Evolutionary conservation across 2,797 vertebrate genomes (phyloP).

Genomic region (Sus cebifrons): DNA sequence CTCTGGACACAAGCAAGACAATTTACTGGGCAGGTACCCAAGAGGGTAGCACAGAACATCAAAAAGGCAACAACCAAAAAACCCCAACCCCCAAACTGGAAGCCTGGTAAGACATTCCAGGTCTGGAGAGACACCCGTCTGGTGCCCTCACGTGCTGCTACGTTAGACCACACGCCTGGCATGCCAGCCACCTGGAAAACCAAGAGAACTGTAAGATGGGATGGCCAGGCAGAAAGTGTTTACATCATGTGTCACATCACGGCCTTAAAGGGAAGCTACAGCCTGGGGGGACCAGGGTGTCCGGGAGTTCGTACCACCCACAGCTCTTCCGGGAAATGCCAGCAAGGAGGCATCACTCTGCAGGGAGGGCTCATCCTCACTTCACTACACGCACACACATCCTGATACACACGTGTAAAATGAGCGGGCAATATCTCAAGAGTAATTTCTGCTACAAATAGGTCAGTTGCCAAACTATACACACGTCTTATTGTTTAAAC

Average conservation of each 20-base stretch:
- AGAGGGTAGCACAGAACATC: too few relatives aligned
- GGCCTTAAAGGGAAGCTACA: too few relatives aligned
- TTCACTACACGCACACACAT: background rate
- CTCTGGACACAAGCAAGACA: background rate
- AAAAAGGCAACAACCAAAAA: too few relatives aligned
- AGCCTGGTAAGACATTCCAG: too few relatives aligned
- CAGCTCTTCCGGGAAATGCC: background rate
- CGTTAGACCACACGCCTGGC: fast-evolving
- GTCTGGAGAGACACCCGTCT: fast-evolving
- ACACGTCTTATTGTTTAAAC: background rate
- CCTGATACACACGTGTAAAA: background rate
- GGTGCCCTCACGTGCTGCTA: fast-evolving
- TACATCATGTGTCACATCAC: fast-evolving
- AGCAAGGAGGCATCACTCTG: background rate
- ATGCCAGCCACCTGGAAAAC: background rate
- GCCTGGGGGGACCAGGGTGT: background rate
- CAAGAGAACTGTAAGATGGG: fast-evolving
- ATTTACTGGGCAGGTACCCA: background rate
- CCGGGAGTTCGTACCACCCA: background rate
- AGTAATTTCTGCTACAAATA: background rate
- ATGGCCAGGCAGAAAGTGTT: fast-evolving
- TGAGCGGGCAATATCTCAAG: fast-evolving
- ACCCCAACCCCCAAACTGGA: background rate
- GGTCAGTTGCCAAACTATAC: background rate
- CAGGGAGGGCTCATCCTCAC: background rate